Evolutionary conservation across 2,113 vertebrate genomes (phyloP).

Genomic region (Aptenodytes forsteri): DNA sequence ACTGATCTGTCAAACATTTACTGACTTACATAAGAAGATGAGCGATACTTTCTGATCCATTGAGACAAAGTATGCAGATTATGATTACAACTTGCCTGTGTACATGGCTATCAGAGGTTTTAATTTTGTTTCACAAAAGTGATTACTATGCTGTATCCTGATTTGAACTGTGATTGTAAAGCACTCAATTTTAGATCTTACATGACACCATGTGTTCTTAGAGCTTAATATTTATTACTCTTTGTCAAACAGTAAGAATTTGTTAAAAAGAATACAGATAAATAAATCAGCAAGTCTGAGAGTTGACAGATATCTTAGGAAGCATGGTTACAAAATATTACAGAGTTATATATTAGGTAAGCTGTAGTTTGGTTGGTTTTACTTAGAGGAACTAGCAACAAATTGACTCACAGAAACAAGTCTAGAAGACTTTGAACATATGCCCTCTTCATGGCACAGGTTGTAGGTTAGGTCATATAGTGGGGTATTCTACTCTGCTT

Average conservation of each 20-base stretch:
- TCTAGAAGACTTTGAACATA: neutral
- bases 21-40: neutral
- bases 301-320: neutral
- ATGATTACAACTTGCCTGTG: neutral
- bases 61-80: neutral
- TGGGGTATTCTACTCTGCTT: neutral
- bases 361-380: neutral
- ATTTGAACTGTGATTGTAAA: neutral
- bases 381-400: neutral
- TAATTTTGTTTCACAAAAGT: neutral
- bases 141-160: neutral
- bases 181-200: neutral
- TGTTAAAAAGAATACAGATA: neutral
- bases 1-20: neutral
- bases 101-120: neutral
- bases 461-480: neutral
- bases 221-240: neutral
- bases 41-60: neutral
- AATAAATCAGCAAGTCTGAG: neutral
- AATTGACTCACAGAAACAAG: neutral
- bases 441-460: neutral
- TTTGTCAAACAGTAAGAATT: neutral
- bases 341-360: neutral
- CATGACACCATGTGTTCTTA: rapidly evolving
- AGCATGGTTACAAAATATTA: neutral